These are phyloP conservation scores for Lomographa bimaculata DNA, from an alignment of 2,888 invertebrate species.

Conservation along the genomic window DNA sequence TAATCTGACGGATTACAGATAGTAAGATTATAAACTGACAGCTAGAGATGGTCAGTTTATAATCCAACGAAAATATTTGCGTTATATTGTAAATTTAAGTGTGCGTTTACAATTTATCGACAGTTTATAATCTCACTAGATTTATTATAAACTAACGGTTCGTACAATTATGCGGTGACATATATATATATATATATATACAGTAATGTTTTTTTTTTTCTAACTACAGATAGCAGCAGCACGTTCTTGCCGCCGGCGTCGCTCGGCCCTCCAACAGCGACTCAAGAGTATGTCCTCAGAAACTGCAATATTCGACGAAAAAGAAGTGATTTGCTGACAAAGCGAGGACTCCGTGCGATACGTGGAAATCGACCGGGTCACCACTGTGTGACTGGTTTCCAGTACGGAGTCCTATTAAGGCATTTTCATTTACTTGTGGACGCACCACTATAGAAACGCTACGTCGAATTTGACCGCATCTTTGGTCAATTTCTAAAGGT, in stretches of 20 bases:
- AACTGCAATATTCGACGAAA: conserved; percentile 92
- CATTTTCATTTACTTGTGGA: conserved; percentile 11
- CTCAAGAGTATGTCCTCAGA: conserved; percentile 92
- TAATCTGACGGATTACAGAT: too few relatives aligned
- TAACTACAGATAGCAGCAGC: conserved; percentile 60
- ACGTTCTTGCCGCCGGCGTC: conserved; percentile 86
- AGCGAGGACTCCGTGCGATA: conserved; percentile 97
- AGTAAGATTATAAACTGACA: too few relatives aligned
- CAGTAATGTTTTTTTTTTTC: not conserved
- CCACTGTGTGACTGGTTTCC: conserved; percentile 90
- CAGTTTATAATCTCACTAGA: too few relatives aligned
- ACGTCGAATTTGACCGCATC: conserved; percentile 7
- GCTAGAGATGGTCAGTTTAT: too few relatives aligned
- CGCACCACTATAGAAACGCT: conserved; percentile 6
- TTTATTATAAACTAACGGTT: too few relatives aligned
- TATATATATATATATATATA: too few relatives aligned
- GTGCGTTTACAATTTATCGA: too few relatives aligned
- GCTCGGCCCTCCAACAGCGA: conserved; percentile 91
- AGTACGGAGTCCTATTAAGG: conserved; percentile 62
- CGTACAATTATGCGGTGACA: too few relatives aligned
- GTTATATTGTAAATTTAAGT: too few relatives aligned
- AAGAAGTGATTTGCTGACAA: conserved; percentile 97
- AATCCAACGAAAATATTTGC: too few relatives aligned
- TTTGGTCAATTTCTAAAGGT: conserved; percentile 41
- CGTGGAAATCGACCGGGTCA: conserved; percentile 95